phyloP scores from a whole-genome alignment of 2,113 vertebrate genomes.

The Grantiella picta region DNA sequence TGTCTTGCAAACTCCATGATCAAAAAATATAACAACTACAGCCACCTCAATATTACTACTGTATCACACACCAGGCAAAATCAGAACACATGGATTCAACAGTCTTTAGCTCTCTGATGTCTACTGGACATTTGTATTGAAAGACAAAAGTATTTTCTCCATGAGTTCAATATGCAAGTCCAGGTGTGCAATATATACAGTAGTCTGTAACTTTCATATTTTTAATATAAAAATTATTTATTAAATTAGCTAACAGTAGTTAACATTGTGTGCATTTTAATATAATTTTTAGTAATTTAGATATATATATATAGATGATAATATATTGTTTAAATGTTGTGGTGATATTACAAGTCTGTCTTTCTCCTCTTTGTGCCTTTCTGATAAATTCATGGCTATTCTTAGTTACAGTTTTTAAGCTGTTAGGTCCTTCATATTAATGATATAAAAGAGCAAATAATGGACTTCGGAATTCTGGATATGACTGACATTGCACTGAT shows the following conservation, averaged over 20 bases:
- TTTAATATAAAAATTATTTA: not conserved
- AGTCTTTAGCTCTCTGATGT: not conserved
- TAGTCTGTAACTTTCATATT: not conserved
- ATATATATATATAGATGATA: not conserved
- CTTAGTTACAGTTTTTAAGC: not conserved
- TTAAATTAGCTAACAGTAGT: not conserved
- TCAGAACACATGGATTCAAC: not conserved
- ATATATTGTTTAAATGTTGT: not conserved
- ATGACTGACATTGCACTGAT: not conserved
- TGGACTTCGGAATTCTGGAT: not conserved
- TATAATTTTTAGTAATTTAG: not conserved
- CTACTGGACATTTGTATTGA: not conserved
- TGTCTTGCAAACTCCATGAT: not conserved
- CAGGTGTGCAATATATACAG: not conserved
- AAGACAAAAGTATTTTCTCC: not conserved
- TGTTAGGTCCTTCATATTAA: not conserved
- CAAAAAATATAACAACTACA: not conserved
- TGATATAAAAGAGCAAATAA: not conserved
- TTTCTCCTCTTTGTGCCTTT: not conserved
- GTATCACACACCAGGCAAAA: not conserved
- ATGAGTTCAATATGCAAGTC: not conserved
- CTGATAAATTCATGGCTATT: not conserved
- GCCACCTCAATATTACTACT: not conserved
- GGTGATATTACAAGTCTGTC: not conserved
- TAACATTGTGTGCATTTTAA: not conserved